A percentile compares a stretch with the other conserved stretches of the same genome.
phyloP scores from a whole-genome alignment of 2,113 vertebrate genomes.

The Tautogolabrus adspersus region DNA sequence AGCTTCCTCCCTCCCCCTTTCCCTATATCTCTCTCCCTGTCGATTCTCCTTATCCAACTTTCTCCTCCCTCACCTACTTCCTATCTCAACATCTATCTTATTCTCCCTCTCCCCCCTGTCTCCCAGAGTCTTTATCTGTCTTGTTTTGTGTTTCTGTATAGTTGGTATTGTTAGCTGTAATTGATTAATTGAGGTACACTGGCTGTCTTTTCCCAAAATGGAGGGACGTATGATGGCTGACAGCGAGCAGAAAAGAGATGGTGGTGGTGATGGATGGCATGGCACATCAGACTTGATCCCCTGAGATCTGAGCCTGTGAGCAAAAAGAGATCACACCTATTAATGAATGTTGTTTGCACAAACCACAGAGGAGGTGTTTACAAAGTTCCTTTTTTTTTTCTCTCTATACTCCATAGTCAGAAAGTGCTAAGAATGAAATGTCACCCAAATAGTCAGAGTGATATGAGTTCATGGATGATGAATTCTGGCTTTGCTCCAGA shows the following conservation, averaged over 20 bases:
- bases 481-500: not conserved
- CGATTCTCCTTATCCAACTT: conserved; percentile 1
- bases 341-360: conserved; percentile 21
- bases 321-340: conserved; percentile 23
- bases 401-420: not conserved
- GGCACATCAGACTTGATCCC: conserved; percentile 13
- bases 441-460: not conserved
- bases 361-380: not conserved
- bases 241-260: conserved; percentile 18
- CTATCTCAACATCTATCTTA: conserved; percentile 16
- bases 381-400: conserved; percentile 12
- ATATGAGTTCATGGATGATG: not conserved
- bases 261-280: conserved; percentile 1
- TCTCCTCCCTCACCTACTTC: conserved; percentile 28
- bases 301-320: not conserved
- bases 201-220: conserved; percentile 36
- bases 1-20: conserved; percentile 24
- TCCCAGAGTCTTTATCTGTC: conserved; percentile 13
- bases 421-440: conserved; percentile 4
- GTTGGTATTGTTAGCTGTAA: conserved; percentile 23
- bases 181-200: conserved; percentile 57
- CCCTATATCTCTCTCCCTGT: not conserved
- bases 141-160: conserved; percentile 22
- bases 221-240: conserved; percentile 39
- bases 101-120: not conserved